phyloP scores from a whole-genome alignment of 1,140 invertebrate genomes.

The Trichonephila clavata region DNA sequence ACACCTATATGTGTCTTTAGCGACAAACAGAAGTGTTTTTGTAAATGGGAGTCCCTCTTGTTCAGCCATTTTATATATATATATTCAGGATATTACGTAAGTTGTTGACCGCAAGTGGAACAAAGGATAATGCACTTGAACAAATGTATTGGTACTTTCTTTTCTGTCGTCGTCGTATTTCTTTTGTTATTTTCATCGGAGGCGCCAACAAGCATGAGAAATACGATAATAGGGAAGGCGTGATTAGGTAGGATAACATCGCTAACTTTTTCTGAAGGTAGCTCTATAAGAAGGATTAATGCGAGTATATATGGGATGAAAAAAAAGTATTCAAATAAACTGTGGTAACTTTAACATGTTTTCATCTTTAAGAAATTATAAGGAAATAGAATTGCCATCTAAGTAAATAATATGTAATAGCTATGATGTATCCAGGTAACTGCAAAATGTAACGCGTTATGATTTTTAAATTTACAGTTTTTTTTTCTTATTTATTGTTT shows the following conservation, averaged over 20 bases:
- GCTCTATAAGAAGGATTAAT: too few relatives aligned
- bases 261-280: too few relatives aligned
- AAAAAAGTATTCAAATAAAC: too few relatives aligned
- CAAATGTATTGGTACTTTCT: not conserved
- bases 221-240: not conserved
- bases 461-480: too few relatives aligned
- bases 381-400: too few relatives aligned
- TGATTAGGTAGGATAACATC: not conserved
- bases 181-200: not conserved
- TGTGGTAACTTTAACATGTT: too few relatives aligned
- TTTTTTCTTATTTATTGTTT: too few relatives aligned
- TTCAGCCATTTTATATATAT: not conserved
- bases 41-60: slow-evolving; percentile 7
- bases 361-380: too few relatives aligned
- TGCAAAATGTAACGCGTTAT: too few relatives aligned
- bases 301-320: too few relatives aligned
- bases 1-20: not conserved
- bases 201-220: not conserved
- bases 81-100: slow-evolving; percentile 23
- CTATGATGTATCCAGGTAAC: too few relatives aligned
- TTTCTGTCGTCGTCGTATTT: not conserved
- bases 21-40: not conserved
- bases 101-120: slow-evolving; percentile 30
- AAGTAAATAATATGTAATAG: too few relatives aligned
- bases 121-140: slow-evolving; percentile 20